phyloP scores from a whole-genome alignment of 2,113 vertebrate genomes.

The Pao palembangensis region DNA sequence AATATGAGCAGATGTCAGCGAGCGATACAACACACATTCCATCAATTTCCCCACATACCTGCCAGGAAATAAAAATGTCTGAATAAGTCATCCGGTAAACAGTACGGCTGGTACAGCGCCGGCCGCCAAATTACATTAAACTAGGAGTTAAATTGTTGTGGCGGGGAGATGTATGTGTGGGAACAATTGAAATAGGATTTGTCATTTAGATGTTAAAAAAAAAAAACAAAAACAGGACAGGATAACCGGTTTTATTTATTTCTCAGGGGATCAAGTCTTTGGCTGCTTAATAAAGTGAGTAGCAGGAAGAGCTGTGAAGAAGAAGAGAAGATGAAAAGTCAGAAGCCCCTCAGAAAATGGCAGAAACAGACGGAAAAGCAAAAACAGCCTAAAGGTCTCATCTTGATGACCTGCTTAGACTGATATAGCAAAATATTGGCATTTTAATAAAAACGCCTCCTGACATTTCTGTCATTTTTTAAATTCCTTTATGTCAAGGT shows the following conservation, averaged over 20 bases:
- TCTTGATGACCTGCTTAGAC: conserved; percentile 69
- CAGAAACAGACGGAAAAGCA: conserved; percentile 61
- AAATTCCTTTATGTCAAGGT: conserved; percentile 66
- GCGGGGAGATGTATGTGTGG: conserved; percentile 4
- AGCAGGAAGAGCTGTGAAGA: neutral
- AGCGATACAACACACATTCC: conserved; percentile 74
- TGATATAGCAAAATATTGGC: conserved; percentile 71
- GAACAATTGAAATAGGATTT: conserved; percentile 15
- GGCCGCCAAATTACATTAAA: conserved; percentile 46
- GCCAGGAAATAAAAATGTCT: conserved; percentile 63
- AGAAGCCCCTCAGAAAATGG: conserved; percentile 53
- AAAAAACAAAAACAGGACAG: conserved; percentile 3
- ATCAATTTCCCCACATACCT: conserved; percentile 73
- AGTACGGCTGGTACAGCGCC: conserved; percentile 34
- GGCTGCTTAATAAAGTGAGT: neutral
- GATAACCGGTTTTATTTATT: conserved; percentile 11
- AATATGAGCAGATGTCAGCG: conserved; percentile 77
- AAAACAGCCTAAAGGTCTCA: conserved; percentile 67
- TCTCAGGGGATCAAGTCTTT: neutral
- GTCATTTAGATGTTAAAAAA: conserved; percentile 25
- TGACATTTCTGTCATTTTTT: conserved; percentile 72
- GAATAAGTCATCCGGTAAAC: conserved; percentile 63
- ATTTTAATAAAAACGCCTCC: conserved; percentile 74
- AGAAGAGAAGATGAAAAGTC: conserved; percentile 9
- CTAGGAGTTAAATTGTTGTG: conserved; percentile 32